Percentiles rank a stretch among this genome's conserved stretches.
Evolutionary conservation across 2,888 invertebrate genomes (phyloP).

Genomic region (Rambutsinella grinnellia): DNA sequence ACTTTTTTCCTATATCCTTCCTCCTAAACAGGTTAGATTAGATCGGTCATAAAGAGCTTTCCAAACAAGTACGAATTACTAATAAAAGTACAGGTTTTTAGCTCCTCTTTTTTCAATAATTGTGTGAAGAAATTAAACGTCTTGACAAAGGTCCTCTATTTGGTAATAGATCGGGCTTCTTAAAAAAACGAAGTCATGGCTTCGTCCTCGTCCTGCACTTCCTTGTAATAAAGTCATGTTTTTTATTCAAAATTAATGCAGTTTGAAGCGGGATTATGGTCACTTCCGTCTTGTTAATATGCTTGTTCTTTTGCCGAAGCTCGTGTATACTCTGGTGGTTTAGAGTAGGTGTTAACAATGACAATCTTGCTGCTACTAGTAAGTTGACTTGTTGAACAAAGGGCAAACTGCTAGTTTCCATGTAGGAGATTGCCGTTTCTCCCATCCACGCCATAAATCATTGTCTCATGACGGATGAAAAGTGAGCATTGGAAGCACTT

Average conservation of each 20-base stretch:
- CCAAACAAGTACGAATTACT: too few relatives aligned
- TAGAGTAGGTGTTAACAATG: not conserved
- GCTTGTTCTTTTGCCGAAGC: not conserved
- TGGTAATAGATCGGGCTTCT: too few relatives aligned
- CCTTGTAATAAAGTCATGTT: not conserved
- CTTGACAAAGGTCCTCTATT: not conserved
- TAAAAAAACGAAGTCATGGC: too few relatives aligned
- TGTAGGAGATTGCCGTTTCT: not conserved
- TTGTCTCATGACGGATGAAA: slow-evolving; percentile 20
- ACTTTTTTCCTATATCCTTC: too few relatives aligned
- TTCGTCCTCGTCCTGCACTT: not conserved
- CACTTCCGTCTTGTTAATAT: not conserved
- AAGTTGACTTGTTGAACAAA: not conserved
- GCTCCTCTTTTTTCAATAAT: too few relatives aligned
- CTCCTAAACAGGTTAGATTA: not conserved
- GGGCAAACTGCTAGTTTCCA: not conserved
- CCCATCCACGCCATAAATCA: slow-evolving; percentile 21
- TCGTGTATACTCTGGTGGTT: not conserved
- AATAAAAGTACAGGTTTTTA: too few relatives aligned
- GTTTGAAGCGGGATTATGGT: not conserved
- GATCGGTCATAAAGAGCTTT: too few relatives aligned
- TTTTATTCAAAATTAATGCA: not conserved
- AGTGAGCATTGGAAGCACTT: not conserved
- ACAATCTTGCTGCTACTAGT: not conserved
- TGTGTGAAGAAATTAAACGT: not conserved